A percentile compares a stretch with the other conserved stretches of the same genome.
Conservation (phyloP, 2,797 vertebrate genomes). For the Neosalanx taihuensis region DNA sequence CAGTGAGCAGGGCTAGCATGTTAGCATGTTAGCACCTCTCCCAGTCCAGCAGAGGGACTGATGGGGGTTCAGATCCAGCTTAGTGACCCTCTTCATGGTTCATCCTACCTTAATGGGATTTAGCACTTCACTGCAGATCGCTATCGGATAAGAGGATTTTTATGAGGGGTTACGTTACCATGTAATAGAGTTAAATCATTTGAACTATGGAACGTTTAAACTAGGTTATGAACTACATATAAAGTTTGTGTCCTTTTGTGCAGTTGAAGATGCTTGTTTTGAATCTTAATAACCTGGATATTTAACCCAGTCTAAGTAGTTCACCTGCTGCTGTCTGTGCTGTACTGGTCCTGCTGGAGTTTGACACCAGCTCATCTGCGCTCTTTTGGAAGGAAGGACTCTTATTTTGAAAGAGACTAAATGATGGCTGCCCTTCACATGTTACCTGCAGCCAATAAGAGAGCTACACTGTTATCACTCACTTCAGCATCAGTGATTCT, state of each 20-base stretch:
- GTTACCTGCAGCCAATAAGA: too few species aligned
- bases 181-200: too few species aligned
- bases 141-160: too few species aligned
- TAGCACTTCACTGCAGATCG: conserved; percentile 23
- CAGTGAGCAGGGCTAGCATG: conserved; percentile 27
- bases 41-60: neutral
- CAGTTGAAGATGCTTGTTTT: too few species aligned
- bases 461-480: too few species aligned
- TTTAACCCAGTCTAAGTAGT: conserved; percentile 19
- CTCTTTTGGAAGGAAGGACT: neutral
- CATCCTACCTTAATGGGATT: conserved; percentile 49
- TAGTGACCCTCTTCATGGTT: conserved; percentile 22
- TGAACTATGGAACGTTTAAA: too few species aligned
- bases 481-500: too few species aligned
- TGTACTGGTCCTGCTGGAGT: conserved; percentile 61
- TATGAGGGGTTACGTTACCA: too few species aligned
- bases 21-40: conserved; percentile 40
- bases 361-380: conserved; percentile 41
- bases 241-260: too few species aligned
- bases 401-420: neutral
- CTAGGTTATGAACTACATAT: too few species aligned
- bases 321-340: conserved; percentile 6
- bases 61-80: too few species aligned
- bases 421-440: conserved; percentile 20
- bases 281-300: conserved; percentile 29